A percentile compares a stretch with the other conserved stretches of the same genome.
Conservation (phyloP, 92 coral and sea anemone species). For the Desmophyllum pertusum region DNA sequence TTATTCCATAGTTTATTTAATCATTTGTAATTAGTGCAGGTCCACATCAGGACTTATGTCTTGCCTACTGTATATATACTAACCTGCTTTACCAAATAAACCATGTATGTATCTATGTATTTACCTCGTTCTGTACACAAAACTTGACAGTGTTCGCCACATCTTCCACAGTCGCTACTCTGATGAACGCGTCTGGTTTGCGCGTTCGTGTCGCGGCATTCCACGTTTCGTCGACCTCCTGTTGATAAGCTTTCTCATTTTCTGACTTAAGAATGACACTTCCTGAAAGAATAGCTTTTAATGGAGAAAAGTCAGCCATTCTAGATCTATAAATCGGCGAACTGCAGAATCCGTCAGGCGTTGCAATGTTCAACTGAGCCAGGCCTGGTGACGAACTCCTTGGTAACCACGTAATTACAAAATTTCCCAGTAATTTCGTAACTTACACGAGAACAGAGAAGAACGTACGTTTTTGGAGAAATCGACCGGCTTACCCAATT, state of each 20-base stretch:
- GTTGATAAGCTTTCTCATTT: slow-evolving; percentile 33
- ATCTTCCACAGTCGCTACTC: slow-evolving; percentile 64
- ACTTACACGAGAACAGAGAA: background rate
- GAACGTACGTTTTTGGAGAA: background rate
- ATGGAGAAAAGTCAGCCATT: slow-evolving; percentile 60
- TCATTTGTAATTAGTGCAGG: too few relatives aligned
- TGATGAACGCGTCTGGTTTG: slow-evolving; percentile 74
- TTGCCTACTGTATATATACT: too few relatives aligned
- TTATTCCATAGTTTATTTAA: too few relatives aligned
- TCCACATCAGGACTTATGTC: too few relatives aligned
- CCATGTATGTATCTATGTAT: background rate
- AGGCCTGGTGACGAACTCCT: background rate
- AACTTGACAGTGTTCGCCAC: slow-evolving; percentile 68
- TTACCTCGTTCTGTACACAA: slow-evolving; percentile 74
- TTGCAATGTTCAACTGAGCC: background rate
- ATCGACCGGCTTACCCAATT: background rate
- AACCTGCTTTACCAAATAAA: background rate
- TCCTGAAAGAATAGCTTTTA: slow-evolving; percentile 44
- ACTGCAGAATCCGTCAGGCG: too few relatives aligned
- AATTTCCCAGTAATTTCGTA: background rate
- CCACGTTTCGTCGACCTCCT: slow-evolving; percentile 65
- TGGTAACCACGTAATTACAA: background rate
- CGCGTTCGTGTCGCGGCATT: slow-evolving; percentile 50
- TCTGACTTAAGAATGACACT: slow-evolving; percentile 35
- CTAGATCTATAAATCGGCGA: too few relatives aligned